Base-by-base conservation (phyloP, 2,888 invertebrate genomes). In the Cephus nigrinus region DNA sequence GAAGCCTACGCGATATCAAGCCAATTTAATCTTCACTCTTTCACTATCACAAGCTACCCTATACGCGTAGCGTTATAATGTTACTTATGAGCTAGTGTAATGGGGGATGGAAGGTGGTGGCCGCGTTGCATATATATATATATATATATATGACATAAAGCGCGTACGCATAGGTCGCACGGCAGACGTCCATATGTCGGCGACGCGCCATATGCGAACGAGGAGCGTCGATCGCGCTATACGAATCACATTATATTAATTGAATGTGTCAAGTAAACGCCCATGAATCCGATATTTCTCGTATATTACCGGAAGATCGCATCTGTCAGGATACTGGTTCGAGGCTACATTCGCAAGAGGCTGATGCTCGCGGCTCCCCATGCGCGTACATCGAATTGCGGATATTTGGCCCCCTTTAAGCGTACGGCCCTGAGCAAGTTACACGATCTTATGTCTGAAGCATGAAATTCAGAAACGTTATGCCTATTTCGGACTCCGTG, bases 181-280 rank as follows among this genome's bases (percentile, higher is more conserved):
- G 35, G 73, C 75, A 71, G 76, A 76, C 73, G 76, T 79, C 79
- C 80, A 81, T 79, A 79, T 81, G 80, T 79, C 74, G 76, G 77
- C 76, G 77, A 55, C 74, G 75, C 76, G 36, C 80, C 80, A 81
- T 79, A 81, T 81, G 80, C 73, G 32, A 32, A 32, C 34, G 68
- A 23, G 55, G 55, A 55, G 55, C 55, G 55, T 55, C 23, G 34
- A 40, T 72, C 31, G 69, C 75, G 75, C 36, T 82, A 82, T 84
- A 82, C 82, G 82, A 85, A 85, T 85, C 81, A 82, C 82, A 85
- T 85, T 82, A 84, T 84, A 84, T 85, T 86, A 87, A 87, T 87
- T 84, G 83, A 87, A 87, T 85, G 80, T 76, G 74, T 76, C 78
- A 79, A 79, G 77, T 78, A 80, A 81, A 80, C 78, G 77, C 79